phyloP scores from a whole-genome alignment of 2,113 vertebrate genomes.

The Zapornia atra region DNA sequence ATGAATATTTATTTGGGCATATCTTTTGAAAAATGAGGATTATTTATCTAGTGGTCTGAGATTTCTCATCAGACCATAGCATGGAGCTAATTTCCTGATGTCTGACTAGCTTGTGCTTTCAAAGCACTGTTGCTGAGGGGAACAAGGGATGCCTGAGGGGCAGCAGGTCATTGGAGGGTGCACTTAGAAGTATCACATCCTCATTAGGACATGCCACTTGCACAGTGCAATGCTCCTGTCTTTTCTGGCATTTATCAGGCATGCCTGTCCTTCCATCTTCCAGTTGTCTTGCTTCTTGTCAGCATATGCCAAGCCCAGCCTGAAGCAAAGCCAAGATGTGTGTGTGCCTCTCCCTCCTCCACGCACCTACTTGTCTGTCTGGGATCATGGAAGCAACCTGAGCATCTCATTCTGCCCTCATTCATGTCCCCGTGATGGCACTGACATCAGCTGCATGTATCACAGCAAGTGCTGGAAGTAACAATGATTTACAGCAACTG shows the following conservation, averaged over 20 bases:
- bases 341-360: not conserved
- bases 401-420: not conserved
- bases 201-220: rapidly evolving
- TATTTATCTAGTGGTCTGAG: slow-evolving; percentile 11
- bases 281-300: not conserved
- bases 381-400: not conserved
- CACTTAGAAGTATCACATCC: too few species aligned
- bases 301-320: not conserved
- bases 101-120: not conserved
- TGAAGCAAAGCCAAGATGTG: rapidly evolving
- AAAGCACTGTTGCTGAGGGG: not conserved
- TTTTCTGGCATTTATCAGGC: not conserved
- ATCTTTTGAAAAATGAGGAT: slow-evolving; percentile 49
- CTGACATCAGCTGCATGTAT: not conserved
- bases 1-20: slow-evolving; percentile 60
- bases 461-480: not conserved
- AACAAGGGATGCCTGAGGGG: not conserved
- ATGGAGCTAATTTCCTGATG: slow-evolving; percentile 9
- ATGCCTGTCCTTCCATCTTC: not conserved
- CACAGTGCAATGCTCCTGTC: not conserved
- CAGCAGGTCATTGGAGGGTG: not conserved
- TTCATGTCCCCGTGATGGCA: rapidly evolving
- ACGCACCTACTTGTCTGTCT: not conserved
- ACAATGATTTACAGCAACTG: not conserved
- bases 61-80: slow-evolving; percentile 27